These are phyloP conservation scores for Rhogogaster chlorosoma DNA, from an alignment of 2,888 invertebrate species.

Conservation along the genomic window DNA sequence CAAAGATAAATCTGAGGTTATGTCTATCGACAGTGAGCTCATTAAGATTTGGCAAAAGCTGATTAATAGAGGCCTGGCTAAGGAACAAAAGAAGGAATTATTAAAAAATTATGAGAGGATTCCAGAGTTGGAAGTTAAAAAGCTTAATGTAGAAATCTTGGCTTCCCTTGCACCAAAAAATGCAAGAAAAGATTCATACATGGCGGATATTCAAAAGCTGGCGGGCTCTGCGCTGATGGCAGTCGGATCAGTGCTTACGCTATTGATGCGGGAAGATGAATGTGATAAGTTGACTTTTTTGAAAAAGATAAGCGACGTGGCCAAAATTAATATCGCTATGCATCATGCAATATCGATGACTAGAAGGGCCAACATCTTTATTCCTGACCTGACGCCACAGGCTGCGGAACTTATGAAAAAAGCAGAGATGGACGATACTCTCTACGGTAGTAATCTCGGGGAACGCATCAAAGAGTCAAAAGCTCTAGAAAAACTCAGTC, in stretches of 20 bases:
- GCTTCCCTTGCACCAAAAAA: background rate
- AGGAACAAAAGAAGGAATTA: background rate
- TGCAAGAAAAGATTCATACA: background rate
- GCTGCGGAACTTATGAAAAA: background rate
- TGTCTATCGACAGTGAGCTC: background rate
- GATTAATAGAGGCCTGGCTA: constrained; percentile 1
- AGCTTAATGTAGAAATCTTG: background rate
- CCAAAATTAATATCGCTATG: background rate
- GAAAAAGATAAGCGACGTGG: background rate
- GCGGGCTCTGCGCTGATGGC: too few relatives aligned
- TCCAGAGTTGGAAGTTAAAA: constrained; percentile 1
- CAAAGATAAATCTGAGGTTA: background rate
- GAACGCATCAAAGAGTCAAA: constrained; percentile 33
- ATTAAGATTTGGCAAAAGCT: background rate
- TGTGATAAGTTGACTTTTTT: background rate
- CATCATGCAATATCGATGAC: background rate
- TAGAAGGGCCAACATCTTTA: background rate
- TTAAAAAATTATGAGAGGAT: background rate
- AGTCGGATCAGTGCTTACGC: background rate
- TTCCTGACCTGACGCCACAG: background rate
- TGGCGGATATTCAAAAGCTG: background rate
- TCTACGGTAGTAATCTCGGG: background rate
- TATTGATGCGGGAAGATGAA: background rate
- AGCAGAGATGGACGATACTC: background rate
- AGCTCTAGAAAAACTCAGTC: background rate